These are phyloP conservation scores for Lutjanus argentimaculatus DNA, from an alignment of 2,797 vertebrate species.

Conservation along the genomic window DNA sequence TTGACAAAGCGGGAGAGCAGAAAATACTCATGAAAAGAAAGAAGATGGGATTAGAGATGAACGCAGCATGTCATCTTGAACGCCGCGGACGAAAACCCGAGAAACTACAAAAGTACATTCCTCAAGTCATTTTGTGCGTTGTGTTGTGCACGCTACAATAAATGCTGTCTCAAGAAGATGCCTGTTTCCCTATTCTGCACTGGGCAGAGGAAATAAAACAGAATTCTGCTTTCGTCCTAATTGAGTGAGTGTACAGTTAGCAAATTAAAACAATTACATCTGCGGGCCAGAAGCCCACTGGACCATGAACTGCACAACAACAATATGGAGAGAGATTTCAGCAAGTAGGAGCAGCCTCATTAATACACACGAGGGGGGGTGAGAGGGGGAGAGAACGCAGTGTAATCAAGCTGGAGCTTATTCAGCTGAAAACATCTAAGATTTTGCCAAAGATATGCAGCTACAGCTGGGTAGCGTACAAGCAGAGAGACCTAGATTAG, in stretches of 20 bases:
- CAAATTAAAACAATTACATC: slow-evolving; percentile 86
- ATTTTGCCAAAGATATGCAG: slow-evolving; percentile 72
- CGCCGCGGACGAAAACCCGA: slow-evolving; percentile 8
- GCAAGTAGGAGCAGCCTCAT: slow-evolving; percentile 68
- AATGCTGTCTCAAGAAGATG: slow-evolving; percentile 38
- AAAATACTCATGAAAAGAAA: slow-evolving; percentile 50
- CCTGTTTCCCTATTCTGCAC: slow-evolving; percentile 33
- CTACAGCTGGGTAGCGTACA: slow-evolving; percentile 68
- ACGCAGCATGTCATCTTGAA: slow-evolving; percentile 30
- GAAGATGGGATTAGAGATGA: slow-evolving; percentile 52
- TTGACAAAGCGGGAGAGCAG: slow-evolving; percentile 49
- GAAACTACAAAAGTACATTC: slow-evolving; percentile 22
- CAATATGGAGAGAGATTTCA: slow-evolving; percentile 65
- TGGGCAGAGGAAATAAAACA: slow-evolving; percentile 50
- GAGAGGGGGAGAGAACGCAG: neutral
- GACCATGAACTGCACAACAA: slow-evolving; percentile 74
- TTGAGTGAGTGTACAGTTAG: slow-evolving; percentile 77
- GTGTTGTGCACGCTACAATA: slow-evolving; percentile 3
- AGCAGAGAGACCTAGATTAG: slow-evolving; percentile 70
- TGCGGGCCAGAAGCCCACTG: slow-evolving; percentile 68
- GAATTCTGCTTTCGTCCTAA: slow-evolving; percentile 66
- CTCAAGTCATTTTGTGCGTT: slow-evolving; percentile 17
- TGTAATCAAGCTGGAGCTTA: slow-evolving; percentile 74
- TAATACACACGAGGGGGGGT: slow-evolving; percentile 56
- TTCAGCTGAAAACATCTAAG: slow-evolving; percentile 78